Evolutionary conservation across 2,888 invertebrate genomes (phyloP).

Genomic region (Globia sparganii): DNA sequence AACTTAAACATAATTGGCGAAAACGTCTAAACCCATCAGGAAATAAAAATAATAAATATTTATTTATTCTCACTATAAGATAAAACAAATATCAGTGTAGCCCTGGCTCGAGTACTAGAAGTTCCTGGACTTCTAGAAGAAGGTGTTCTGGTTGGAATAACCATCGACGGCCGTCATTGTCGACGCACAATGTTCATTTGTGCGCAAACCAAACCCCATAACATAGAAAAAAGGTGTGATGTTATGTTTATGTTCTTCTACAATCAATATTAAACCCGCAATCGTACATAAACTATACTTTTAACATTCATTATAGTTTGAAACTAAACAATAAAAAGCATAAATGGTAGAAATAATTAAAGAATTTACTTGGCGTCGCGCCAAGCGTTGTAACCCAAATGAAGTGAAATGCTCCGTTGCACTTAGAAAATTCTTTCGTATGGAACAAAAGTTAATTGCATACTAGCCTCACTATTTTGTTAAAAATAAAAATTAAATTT

Average conservation of each 20-base stretch:
- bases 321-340: slow-evolving; percentile 33
- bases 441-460: slow-evolving; percentile 44
- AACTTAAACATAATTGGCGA: no score
- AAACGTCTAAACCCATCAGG: no score
- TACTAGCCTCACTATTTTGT: neutral
- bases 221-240: neutral
- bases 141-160: no score
- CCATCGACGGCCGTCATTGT: no score
- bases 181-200: no score
- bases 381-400: slow-evolving; percentile 47
- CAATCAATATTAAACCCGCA: slow-evolving; percentile 13
- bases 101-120: no score
- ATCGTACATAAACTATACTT: slow-evolving; percentile 11
- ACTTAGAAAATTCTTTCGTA: slow-evolving; percentile 43
- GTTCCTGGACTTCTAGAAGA: no score
- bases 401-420: slow-evolving; percentile 45
- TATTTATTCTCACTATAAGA: no score
- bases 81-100: no score
- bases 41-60: no score
- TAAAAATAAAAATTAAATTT: neutral
- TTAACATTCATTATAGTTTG: slow-evolving; percentile 12
- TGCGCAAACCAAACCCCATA: no score
- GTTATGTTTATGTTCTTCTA: neutral
- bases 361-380: slow-evolving; percentile 41
- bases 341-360: slow-evolving; percentile 52